A percentile compares a stretch with the other conserved stretches of the same genome.
These are phyloP conservation scores for Trichomalopsis sarcophagae DNA, from an alignment of 1,140 invertebrate species.

Conservation along the genomic window DNA sequence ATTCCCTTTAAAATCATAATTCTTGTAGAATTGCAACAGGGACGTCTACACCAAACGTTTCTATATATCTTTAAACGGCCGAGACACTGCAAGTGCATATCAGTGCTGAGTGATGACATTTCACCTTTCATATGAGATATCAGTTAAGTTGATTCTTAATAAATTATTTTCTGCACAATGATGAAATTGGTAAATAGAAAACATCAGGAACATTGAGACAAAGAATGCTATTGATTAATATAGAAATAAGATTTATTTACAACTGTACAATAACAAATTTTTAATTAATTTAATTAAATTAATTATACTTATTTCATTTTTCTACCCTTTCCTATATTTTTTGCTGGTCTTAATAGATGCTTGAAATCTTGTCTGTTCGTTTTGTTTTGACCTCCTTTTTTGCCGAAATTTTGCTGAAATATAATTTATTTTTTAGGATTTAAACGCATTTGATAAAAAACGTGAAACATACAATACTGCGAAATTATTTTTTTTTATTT, in stretches of 20 bases:
- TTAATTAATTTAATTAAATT: not conserved
- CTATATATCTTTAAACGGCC: conserved; percentile 43
- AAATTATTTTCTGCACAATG: conserved; percentile 54
- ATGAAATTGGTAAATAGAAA: conserved; percentile 28
- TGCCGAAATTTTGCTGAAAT: conserved; percentile 52
- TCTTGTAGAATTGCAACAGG: conserved; percentile 58
- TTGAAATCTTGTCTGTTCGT: conserved; percentile 83
- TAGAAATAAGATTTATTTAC: conserved; percentile 52
- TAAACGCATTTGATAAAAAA: not conserved
- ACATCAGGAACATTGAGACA: conserved; percentile 4
- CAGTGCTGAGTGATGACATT: conserved; percentile 66
- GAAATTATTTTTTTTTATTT: conserved; percentile 17
- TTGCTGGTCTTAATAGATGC: conserved; percentile 82
- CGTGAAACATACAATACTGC: not conserved
- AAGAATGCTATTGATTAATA: conserved; percentile 27
- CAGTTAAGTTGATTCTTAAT: conserved; percentile 50
- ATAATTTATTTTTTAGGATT: conserved; percentile 20
- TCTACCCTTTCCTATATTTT: conserved; percentile 65
- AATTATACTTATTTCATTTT: conserved; percentile 49
- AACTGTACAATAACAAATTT: conserved; percentile 46
- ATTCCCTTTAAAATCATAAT: conserved; percentile 56
- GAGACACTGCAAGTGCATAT: conserved; percentile 54
- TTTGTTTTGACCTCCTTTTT: conserved; percentile 65
- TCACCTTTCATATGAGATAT: conserved; percentile 67
- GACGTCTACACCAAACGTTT: conserved; percentile 58